A percentile compares a stretch with the other conserved stretches of the same genome.
These are phyloP conservation scores for Orchestia grillus DNA, from an alignment of 1,140 invertebrate genomes.

Conservation along the genomic window DNA sequence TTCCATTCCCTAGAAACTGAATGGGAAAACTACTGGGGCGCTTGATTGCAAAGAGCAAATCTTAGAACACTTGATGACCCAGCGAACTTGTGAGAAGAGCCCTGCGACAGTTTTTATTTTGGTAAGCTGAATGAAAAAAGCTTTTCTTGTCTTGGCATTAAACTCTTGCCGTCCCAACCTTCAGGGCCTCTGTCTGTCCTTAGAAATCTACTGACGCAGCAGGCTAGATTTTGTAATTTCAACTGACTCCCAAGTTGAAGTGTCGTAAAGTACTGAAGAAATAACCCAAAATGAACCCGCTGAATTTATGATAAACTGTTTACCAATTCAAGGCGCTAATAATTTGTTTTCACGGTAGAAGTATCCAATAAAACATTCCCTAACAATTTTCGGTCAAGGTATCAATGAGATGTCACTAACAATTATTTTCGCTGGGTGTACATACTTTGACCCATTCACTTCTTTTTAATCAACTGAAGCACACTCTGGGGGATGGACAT, in stretches of 20 bases:
- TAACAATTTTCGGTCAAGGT: not conserved
- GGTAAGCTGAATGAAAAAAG: constrained; percentile 19
- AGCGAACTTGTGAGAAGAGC: constrained; percentile 13
- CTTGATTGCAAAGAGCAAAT: constrained; percentile 62
- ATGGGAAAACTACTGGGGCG: constrained; percentile 69
- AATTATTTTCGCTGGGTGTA: not conserved
- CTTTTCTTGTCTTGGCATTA: not conserved
- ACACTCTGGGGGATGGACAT: not conserved
- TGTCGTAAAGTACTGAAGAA: not conserved
- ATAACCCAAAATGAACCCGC: not conserved
- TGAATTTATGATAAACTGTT: not conserved
- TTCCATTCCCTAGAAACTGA: constrained; percentile 68
- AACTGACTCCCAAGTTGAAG: not conserved
- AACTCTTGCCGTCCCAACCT: not conserved
- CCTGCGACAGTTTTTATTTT: constrained; percentile 14
- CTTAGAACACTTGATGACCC: constrained; percentile 42
- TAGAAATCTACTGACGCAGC: not conserved
- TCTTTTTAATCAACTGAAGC: not conserved
- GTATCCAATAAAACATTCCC: not conserved
- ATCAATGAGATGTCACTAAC: not conserved
- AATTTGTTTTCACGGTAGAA: not conserved
- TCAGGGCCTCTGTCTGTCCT: constrained; percentile 7
- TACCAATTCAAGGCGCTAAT: not conserved
- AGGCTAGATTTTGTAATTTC: not conserved
- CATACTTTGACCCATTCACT: not conserved